Conservation (phyloP, 2,888 invertebrate genomes). For the Panorpa germanica region DNA sequence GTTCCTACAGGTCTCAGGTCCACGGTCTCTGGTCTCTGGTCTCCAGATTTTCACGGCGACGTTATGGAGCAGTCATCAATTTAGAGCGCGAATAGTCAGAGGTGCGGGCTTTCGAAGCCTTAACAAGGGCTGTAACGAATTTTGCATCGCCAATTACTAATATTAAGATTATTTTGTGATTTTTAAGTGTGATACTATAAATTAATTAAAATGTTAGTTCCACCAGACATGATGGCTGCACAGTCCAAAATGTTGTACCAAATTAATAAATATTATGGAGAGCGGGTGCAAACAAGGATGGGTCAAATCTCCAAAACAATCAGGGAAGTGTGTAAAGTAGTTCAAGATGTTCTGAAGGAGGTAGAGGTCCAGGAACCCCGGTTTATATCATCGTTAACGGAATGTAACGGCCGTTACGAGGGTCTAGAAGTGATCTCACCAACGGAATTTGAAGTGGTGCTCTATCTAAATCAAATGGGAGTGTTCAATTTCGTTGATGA, state of each 20-base stretch:
- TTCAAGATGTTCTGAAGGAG: conserved; percentile 88
- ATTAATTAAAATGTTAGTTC: conserved; percentile 60
- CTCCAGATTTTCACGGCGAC: no score
- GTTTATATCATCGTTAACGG: conserved; percentile 80
- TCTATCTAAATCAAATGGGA: conserved; percentile 95
- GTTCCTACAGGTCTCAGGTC: no score
- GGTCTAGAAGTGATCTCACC: conserved; percentile 87
- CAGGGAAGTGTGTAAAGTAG: conserved; percentile 79
- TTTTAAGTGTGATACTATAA: conserved; percentile 20
- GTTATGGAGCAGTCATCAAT: no score
- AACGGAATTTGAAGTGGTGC: conserved; percentile 85
- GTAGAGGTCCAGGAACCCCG: conserved; percentile 91
- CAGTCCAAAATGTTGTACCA: conserved; percentile 93
- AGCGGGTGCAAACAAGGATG: conserved; percentile 75
- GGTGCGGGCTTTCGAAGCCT: no score
- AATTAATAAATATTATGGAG: conserved; percentile 86
- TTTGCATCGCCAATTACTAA: no score
- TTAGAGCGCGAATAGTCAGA: no score
- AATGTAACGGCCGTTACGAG: conserved; percentile 79
- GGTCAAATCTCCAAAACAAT: conserved; percentile 76
- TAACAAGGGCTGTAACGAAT: conserved; percentile 12
- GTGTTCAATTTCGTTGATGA: conserved; percentile 97
- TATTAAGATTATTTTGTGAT: no score
- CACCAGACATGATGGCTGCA: conserved; percentile 85
- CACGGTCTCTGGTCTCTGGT: no score